Conservation (phyloP, 2,797 vertebrate species). For the Syngnathus acus region DNA sequence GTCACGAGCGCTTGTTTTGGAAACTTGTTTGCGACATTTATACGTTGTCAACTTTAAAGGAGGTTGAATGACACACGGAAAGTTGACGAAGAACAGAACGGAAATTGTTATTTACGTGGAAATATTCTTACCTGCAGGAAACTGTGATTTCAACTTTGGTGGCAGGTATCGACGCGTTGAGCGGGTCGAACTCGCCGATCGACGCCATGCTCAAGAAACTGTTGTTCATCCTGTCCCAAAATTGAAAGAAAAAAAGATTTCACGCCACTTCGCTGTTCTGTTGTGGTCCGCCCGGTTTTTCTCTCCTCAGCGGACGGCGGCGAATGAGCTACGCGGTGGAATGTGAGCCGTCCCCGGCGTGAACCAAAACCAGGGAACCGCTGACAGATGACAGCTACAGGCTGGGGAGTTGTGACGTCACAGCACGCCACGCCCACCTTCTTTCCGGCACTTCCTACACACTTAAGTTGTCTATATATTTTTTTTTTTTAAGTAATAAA, state of each 20-base stretch:
- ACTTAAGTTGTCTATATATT: not conserved
- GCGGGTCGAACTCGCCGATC: slow-evolving; percentile 83
- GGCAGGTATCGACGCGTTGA: slow-evolving; percentile 84
- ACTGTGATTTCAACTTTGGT: slow-evolving; percentile 96
- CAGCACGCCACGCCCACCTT: slow-evolving; percentile 16
- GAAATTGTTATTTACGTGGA: too few relatives aligned
- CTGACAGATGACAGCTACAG: slow-evolving; percentile 18
- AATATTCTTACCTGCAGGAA: slow-evolving; percentile 83
- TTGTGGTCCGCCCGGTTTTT: slow-evolving; percentile 38
- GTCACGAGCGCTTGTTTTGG: too few relatives aligned
- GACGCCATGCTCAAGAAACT: slow-evolving; percentile 80
- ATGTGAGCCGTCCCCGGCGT: slow-evolving; percentile 34
- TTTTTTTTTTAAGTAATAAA: not conserved
- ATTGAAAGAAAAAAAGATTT: not conserved
- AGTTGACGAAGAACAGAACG: not conserved
- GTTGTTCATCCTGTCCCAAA: slow-evolving; percentile 65
- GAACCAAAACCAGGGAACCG: slow-evolving; percentile 50
- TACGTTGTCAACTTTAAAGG: too few relatives aligned
- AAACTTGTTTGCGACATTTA: too few relatives aligned
- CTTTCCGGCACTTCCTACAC: not conserved
- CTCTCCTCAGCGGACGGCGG: not conserved
- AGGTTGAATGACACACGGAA: too few relatives aligned
- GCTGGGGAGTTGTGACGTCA: slow-evolving; percentile 61
- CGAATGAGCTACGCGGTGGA: slow-evolving; percentile 8
- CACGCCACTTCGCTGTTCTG: not conserved